A percentile compares a stretch with the other conserved stretches of the same genome.
Conservation (phyloP, 1,140 invertebrate genomes). For the Leptopilina boulardi region DNA sequence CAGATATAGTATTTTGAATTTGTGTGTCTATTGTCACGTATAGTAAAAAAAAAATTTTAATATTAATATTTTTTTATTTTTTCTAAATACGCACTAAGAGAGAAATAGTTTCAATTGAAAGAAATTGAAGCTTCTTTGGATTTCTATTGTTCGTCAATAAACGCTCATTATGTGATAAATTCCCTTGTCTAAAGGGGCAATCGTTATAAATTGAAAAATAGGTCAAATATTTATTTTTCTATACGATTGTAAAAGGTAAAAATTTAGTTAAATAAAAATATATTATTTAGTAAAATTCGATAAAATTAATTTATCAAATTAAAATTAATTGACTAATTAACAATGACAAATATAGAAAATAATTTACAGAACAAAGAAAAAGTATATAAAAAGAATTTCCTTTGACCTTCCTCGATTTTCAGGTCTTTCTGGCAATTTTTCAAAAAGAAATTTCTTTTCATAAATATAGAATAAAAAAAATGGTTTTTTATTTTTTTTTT, state of each 20-base stretch:
- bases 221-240: neutral
- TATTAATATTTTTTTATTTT: too few relatives aligned
- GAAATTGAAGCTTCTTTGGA: neutral
- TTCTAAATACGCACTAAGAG: neutral
- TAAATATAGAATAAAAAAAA: neutral
- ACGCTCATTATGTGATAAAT: neutral
- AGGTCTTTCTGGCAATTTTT: neutral
- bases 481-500: neutral
- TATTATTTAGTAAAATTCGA: too few relatives aligned
- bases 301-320: neutral
- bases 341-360: neutral
- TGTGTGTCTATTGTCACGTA: neutral
- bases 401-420: neutral
- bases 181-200: neutral
- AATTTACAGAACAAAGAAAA: neutral
- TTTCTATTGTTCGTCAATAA: constrained; percentile 24
- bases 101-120: neutral
- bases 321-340: neutral
- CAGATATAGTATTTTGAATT: neutral
- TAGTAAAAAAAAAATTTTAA: neutral
- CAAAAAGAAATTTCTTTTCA: neutral
- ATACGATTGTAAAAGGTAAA: neutral
- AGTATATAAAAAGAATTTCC: neutral
- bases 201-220: neutral
- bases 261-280: neutral